Evolutionary conservation across 2,797 vertebrate genomes (phyloP).

Genomic region (Danio tinwini): DNA sequence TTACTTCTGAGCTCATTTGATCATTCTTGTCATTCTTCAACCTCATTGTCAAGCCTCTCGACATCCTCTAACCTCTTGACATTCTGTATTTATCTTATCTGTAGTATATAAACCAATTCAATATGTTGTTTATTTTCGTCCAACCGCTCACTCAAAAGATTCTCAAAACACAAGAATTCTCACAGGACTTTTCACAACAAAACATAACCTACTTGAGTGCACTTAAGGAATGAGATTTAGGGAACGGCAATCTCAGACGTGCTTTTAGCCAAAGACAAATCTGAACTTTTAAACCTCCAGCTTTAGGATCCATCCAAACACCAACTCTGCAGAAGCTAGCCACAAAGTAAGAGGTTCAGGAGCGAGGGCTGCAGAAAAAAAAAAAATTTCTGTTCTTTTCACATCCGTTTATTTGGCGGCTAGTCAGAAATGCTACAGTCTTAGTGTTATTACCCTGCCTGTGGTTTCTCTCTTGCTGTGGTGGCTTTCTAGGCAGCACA

Average conservation of each 20-base stretch:
- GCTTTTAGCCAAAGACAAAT: conserved; percentile 22
- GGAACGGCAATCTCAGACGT: conserved; percentile 1
- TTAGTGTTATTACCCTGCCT: conserved; percentile 50
- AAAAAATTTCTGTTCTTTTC: conserved; percentile 41
- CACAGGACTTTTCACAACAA: background rate
- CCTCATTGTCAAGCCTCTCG: background rate
- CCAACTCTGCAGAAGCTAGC: conserved; percentile 10
- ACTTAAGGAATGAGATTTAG: background rate
- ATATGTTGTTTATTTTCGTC: conserved; percentile 17
- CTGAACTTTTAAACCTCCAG: conserved; percentile 28
- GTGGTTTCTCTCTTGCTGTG: conserved; percentile 47
- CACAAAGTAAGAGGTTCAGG: conserved; percentile 22
- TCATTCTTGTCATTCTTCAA: background rate
- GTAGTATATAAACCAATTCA: background rate
- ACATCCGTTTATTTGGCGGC: conserved; percentile 53
- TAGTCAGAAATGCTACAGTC: conserved; percentile 52
- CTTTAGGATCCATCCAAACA: conserved; percentile 4
- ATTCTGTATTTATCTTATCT: background rate
- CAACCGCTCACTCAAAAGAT: conserved; percentile 5
- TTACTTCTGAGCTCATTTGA: background rate
- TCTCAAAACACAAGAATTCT: conserved; percentile 27
- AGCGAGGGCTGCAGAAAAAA: conserved; percentile 45
- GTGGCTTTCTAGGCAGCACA: conserved; percentile 43
- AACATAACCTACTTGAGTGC: conserved; percentile 6
- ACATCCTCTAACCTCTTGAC: background rate